Evolutionary conservation across 2,888 invertebrate species (phyloP).

Genomic region (Erpobdella octoculata): DNA sequence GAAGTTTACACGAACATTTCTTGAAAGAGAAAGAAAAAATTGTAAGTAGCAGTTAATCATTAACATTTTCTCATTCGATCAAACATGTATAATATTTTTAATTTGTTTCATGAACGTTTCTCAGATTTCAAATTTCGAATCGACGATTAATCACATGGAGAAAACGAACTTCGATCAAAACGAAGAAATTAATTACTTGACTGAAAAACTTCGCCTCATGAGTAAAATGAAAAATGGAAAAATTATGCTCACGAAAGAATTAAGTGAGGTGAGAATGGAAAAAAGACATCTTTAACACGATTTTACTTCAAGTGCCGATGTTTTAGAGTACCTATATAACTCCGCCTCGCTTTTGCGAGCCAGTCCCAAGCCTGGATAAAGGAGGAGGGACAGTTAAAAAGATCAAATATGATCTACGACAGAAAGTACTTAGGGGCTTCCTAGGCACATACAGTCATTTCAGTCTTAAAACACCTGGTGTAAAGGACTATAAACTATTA

Average conservation of each 20-base stretch:
- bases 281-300: neutral
- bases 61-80: neutral
- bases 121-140: neutral
- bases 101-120: too few relatives aligned
- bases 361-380: too few relatives aligned
- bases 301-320: too few relatives aligned
- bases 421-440: too few relatives aligned
- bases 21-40: conserved; percentile 2
- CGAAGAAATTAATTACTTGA: neutral
- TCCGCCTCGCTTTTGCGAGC: too few relatives aligned
- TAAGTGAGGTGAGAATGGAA: neutral
- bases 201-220: neutral
- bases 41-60: neutral
- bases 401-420: too few relatives aligned
- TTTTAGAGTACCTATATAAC: too few relatives aligned
- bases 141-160: neutral
- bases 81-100: neutral
- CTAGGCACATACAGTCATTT: too few relatives aligned
- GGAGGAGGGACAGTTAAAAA: too few relatives aligned
- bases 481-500: too few relatives aligned
- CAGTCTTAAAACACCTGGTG: too few relatives aligned
- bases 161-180: neutral
- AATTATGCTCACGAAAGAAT: neutral
- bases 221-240: neutral
- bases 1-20: neutral